Evolutionary conservation across 2,888 invertebrate genomes (phyloP), one percentile per base, ranked within the genome.

Genomic region (Cataglyphis livida): DNA sequence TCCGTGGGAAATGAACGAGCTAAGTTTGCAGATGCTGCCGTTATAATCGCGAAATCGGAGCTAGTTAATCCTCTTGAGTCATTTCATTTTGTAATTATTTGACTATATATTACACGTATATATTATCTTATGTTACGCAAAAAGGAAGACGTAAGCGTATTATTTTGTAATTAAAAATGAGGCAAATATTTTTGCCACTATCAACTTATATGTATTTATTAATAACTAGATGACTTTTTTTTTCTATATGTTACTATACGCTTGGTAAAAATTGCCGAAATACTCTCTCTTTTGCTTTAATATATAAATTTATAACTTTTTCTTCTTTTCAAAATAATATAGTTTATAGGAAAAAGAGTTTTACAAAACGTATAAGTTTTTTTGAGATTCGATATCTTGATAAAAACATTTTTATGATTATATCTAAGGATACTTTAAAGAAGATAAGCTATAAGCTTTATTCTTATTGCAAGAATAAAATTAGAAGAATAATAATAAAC

Each of bases 31-130:
- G 18, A 74, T 21, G 0, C 44, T n/a, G 61, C 71, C 28, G 1
- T 38, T 57, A 25, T 18, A 35, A 71, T 73, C 41, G 41, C 32
- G 62, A 48, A 64, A 35, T 7, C 74, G 15, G n/a, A 74, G 21
- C 9, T 44, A 21, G 48, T 48, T 21, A 62, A 74, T 64, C 35
- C 48, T 62, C 62, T 64, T 21, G 32, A n/a, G 15, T 5, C 51
- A 18, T 75, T 64, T 51, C 35, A 65, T 51, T 35, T 35, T 38
- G 35, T 51, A 35, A 7, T 12, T n/a, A 18, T 73, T 38, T 15
- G 18, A 48, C 51, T 62, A 44, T 15, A 35, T 35, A 35, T 35
- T 35, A 35, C 3, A 35, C 32, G n/a, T 62, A 10, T 18, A 32
- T n/a, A 35, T 62, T 25, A 65, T 75, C 1, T 62, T 62, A 35